phyloP scores from a whole-genome alignment of 2,113 vertebrate genomes.

The Setophaga kirtlandii region DNA sequence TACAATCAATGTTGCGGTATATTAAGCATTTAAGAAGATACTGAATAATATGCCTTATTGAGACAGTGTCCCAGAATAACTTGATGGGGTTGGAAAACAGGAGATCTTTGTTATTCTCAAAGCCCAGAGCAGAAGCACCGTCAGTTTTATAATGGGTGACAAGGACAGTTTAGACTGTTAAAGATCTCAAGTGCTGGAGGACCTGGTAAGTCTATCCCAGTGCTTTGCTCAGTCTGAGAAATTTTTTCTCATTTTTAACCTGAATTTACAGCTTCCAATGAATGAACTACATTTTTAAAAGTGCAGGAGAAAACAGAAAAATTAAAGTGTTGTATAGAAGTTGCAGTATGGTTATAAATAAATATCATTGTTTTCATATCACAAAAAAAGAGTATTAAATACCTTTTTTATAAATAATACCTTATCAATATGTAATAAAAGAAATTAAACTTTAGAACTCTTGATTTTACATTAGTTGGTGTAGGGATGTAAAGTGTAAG shows the following conservation, averaged over 20 bases:
- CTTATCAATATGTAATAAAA: not conserved
- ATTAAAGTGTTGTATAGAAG: not conserved
- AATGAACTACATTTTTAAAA: not conserved
- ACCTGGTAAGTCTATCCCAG: not conserved
- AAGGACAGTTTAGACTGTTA: not conserved
- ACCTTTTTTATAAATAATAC: not conserved
- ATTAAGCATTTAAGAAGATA: not conserved
- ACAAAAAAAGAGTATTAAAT: not conserved
- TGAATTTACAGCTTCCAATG: not conserved
- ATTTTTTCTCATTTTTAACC: not conserved
- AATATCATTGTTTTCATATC: fast-evolving
- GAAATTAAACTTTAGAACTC: not conserved
- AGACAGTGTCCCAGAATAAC: not conserved
- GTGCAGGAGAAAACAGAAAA: not conserved
- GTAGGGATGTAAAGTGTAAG: not conserved
- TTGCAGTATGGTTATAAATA: not conserved
- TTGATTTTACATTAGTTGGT: not conserved
- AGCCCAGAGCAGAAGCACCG: not conserved
- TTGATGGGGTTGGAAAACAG: not conserved
- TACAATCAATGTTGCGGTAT: not conserved
- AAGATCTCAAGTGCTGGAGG: not conserved
- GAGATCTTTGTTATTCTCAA: not conserved
- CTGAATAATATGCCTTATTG: not conserved
- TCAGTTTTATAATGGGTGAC: not conserved
- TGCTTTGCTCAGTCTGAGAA: not conserved